These are phyloP conservation scores for Pseudomugil tenellus DNA, from an alignment of 2,797 vertebrate species.

Conservation along the genomic window DNA sequence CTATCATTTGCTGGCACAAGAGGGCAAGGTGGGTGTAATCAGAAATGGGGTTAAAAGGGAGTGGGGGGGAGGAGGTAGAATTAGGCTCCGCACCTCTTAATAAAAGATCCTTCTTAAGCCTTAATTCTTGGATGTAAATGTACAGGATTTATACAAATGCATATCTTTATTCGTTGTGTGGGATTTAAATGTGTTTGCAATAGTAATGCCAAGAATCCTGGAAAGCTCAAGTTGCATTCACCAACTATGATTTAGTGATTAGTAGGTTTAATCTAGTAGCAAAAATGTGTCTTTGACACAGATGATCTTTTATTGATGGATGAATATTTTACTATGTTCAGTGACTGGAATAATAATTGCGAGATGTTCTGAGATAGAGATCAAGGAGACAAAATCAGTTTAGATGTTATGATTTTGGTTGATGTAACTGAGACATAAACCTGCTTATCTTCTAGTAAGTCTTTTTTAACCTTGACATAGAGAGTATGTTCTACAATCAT, in stretches of 20 bases:
- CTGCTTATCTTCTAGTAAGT: background rate
- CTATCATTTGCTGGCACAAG: conserved; percentile 83
- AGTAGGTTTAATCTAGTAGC: background rate
- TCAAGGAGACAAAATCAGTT: background rate
- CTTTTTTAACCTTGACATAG: background rate
- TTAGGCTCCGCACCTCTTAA: background rate
- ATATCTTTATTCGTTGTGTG: background rate
- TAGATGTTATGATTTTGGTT: background rate
- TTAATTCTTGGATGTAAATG: background rate
- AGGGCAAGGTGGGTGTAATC: conserved; percentile 82
- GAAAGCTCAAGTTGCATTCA: background rate
- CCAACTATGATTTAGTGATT: background rate
- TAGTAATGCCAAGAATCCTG: background rate
- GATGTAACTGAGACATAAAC: background rate
- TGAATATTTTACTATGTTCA: background rate
- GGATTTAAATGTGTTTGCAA: background rate
- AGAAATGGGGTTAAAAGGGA: background rate
- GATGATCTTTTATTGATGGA: background rate
- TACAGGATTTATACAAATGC: background rate
- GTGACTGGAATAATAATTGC: background rate
- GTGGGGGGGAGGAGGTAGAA: no score
- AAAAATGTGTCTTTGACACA: background rate
- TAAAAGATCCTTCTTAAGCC: background rate
- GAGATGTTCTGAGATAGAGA: background rate
- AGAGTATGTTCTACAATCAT: background rate